A percentile compares a stretch with the other conserved stretches of the same genome.
phyloP scores from a whole-genome alignment of 2,888 invertebrate genomes.

The Drosophila gaucha region DNA sequence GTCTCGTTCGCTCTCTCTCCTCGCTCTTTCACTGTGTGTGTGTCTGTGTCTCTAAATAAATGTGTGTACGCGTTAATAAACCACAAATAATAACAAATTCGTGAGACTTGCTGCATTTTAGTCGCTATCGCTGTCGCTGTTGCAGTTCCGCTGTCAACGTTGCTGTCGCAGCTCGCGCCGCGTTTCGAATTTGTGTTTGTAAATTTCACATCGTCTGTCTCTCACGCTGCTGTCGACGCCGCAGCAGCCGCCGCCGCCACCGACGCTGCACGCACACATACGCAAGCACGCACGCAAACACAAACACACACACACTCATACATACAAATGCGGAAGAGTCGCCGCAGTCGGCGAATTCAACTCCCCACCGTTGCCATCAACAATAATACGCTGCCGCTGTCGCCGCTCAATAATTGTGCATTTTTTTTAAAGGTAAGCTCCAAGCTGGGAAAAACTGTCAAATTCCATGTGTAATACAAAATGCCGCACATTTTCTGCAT shows the following conservation, averaged over 20 bases:
- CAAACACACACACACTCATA: slow-evolving; percentile 22
- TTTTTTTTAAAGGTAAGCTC: slow-evolving; percentile 64
- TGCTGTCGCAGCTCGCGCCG: slow-evolving; percentile 34
- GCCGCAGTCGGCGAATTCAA: slow-evolving; percentile 36
- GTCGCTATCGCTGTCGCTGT: slow-evolving; percentile 46
- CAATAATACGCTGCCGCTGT: slow-evolving; percentile 28
- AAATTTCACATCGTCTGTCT: slow-evolving; percentile 34
- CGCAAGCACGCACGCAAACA: slow-evolving; percentile 14
- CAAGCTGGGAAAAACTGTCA: slow-evolving; percentile 13
- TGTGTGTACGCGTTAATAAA: slow-evolving; percentile 55
- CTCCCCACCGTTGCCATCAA: slow-evolving; percentile 42
- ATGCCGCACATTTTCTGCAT: slow-evolving; percentile 42
- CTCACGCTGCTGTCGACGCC: slow-evolving; percentile 25
- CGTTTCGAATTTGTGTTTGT: slow-evolving; percentile 51
- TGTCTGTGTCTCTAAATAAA: slow-evolving; percentile 22
- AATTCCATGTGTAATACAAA: slow-evolving; percentile 44
- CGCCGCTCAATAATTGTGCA: slow-evolving; percentile 55
- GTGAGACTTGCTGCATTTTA: slow-evolving; percentile 59
- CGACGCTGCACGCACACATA: slow-evolving; percentile 37
- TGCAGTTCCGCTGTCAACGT: slow-evolving; percentile 20
- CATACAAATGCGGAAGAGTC: slow-evolving; percentile 68
- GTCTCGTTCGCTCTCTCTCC: slow-evolving; percentile 26
- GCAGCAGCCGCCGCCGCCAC: slow-evolving; percentile 23
- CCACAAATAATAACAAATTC: slow-evolving; percentile 55
- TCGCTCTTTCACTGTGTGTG: slow-evolving; percentile 23